phyloP scores from a whole-genome alignment of 2,113 vertebrate genomes.

The Salvelinus sp. region DNA sequence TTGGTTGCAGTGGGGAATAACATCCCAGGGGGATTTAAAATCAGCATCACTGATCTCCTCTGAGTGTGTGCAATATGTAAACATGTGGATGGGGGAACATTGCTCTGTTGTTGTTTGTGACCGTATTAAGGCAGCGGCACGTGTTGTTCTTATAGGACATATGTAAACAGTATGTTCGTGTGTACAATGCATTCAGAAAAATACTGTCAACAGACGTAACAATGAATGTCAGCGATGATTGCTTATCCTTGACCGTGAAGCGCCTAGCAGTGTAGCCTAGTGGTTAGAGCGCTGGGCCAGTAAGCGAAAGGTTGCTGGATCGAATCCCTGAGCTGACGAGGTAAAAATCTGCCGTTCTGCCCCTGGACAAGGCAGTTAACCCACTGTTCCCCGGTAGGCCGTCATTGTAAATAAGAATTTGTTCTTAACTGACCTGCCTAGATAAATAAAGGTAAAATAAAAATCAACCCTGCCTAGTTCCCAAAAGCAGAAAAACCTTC shows the following conservation, averaged over 20 bases:
- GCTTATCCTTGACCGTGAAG: too few species aligned
- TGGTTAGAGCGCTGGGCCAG: too few species aligned
- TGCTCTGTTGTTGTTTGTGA: slow-evolving; percentile 62
- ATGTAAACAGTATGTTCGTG: slow-evolving; percentile 51
- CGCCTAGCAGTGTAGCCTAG: too few species aligned
- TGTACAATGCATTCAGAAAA: neutral
- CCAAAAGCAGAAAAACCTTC: too few species aligned
- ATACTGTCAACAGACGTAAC: neutral
- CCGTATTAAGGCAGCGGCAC: slow-evolving; percentile 28
- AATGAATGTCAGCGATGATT: neutral
- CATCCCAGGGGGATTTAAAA: neutral
- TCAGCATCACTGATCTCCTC: neutral
- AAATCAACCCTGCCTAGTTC: neutral
- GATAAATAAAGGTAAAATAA: too few species aligned
- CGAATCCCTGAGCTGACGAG: too few species aligned
- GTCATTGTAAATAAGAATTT: too few species aligned
- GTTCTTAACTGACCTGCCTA: too few species aligned
- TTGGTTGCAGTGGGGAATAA: neutral
- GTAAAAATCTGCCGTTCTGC: too few species aligned
- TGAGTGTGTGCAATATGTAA: slow-evolving; percentile 57
- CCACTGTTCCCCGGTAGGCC: too few species aligned
- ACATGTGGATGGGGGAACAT: slow-evolving; percentile 51
- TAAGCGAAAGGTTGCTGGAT: too few species aligned
- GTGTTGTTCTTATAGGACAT: slow-evolving; percentile 32
- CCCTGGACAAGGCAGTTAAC: too few species aligned